Percentiles rank a stretch among this genome's conserved stretches.
Evolutionary conservation across 2,797 vertebrate genomes (phyloP).

Genomic region (Simalia tracyae): DNA sequence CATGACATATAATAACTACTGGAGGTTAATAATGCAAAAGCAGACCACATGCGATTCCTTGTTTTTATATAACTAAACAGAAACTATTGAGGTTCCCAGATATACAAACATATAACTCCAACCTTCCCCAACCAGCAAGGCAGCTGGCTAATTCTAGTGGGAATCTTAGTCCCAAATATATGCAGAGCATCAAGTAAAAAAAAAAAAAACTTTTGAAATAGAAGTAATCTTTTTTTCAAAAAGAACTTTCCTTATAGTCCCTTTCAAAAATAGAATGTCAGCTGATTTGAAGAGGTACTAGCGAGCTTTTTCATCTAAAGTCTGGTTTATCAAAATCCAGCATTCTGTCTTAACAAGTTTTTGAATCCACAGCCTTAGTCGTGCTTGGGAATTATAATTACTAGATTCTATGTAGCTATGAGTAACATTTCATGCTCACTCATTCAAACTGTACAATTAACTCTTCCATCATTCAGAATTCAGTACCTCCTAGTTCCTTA

Average conservation of each 20-base stretch:
- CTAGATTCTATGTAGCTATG: constrained; percentile 6
- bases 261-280: neutral
- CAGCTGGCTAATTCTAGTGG: neutral
- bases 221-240: neutral
- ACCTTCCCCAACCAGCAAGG: neutral
- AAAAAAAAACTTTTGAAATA: neutral
- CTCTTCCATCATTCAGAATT: neutral
- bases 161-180: neutral
- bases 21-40: neutral
- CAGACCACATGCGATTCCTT: neutral
- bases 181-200: neutral
- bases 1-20: neutral
- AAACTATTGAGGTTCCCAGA: neutral
- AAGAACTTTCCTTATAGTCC: neutral
- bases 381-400: neutral
- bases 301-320: neutral
- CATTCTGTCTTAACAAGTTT: neutral
- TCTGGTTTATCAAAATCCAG: constrained; percentile 12
- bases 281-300: neutral
- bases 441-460: constrained; percentile 41
- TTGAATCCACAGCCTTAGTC: neutral
- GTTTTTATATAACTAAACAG: neutral
- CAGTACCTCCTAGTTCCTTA: constrained; percentile 41
- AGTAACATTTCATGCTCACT: constrained; percentile 7
- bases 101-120: neutral